Conservation (phyloP, 2,888 invertebrate genomes). For the Podotricha telesiphe region DNA sequence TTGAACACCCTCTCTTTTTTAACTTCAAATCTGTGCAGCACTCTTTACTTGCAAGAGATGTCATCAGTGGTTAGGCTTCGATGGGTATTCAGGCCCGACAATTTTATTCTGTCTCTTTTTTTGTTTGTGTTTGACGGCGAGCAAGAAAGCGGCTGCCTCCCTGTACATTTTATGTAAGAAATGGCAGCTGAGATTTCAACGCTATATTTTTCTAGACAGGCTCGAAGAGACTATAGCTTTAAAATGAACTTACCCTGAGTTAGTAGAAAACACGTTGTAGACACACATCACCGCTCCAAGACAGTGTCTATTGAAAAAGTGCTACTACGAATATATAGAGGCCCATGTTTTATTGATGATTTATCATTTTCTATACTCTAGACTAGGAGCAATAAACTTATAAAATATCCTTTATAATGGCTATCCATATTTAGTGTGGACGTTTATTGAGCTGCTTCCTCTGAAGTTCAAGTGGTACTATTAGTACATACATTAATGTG, state of each 20-base stretch:
- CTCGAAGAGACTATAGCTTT: too few species aligned
- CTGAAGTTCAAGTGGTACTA: slow-evolving; percentile 13
- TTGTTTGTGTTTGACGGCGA: too few species aligned
- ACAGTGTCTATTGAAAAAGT: neutral
- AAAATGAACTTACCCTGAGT: too few species aligned
- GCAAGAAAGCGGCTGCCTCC: too few species aligned
- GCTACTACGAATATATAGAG: slow-evolving; percentile 6
- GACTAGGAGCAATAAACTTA: slow-evolving; percentile 56
- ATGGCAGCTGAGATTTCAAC: too few species aligned
- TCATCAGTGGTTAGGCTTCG: neutral
- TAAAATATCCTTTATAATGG: slow-evolving; percentile 46
- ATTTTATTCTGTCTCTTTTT: neutral
- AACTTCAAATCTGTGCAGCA: neutral
- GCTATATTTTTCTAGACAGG: too few species aligned
- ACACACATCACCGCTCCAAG: too few species aligned
- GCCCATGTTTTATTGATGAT: slow-evolving; percentile 33
- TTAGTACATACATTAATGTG: neutral
- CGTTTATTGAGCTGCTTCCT: slow-evolving; percentile 31
- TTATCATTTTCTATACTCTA: slow-evolving; percentile 27
- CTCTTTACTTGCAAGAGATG: neutral
- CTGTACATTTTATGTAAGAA: too few species aligned
- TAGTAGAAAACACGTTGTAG: too few species aligned
- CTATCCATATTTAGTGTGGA: slow-evolving; percentile 48
- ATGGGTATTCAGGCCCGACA: too few species aligned
- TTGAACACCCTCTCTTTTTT: neutral